Evolutionary conservation across 2,113 vertebrate genomes (phyloP).

Genomic region (Carlito syrichta): DNA sequence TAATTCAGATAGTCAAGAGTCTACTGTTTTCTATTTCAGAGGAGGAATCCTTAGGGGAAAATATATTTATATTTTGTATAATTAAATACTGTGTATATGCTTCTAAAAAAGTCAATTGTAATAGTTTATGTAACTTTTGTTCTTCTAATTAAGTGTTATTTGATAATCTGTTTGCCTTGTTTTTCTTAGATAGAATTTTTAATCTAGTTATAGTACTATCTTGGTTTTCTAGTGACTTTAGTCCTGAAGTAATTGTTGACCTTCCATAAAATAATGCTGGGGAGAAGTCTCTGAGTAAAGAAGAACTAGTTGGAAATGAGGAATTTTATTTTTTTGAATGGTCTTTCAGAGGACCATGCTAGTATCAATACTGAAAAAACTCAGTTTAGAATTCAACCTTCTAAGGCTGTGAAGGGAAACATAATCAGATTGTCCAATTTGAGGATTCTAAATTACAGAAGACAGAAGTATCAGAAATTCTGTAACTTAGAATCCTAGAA

Average conservation of each 20-base stretch:
- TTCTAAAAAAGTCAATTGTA: not conserved
- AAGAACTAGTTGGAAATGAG: not conserved
- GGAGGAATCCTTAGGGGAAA: slow-evolving; percentile 21
- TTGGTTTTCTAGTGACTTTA: not conserved
- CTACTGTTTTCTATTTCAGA: slow-evolving; percentile 33
- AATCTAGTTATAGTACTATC: not conserved
- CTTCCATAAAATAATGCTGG: slow-evolving; percentile 14
- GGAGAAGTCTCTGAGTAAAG: not conserved
- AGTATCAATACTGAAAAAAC: not conserved
- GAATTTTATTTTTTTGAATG: not conserved
- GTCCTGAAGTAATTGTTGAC: not conserved
- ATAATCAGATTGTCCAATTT: not conserved
- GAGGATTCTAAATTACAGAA: slow-evolving; percentile 33
- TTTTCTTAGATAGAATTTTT: slow-evolving; percentile 28
- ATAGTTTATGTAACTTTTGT: not conserved
- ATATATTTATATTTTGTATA: not conserved
- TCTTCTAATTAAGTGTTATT: slow-evolving; percentile 8
- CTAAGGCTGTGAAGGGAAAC: not conserved
- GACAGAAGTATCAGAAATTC: not conserved
- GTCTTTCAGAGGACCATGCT: not conserved
- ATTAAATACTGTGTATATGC: not conserved
- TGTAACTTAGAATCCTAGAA: not conserved
- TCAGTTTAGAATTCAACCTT: not conserved
- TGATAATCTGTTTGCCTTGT: not conserved
- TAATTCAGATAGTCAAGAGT: slow-evolving; percentile 38